Evolutionary conservation across 2,113 vertebrate species (phyloP).

Genomic region (Pelmatolapia mariae): DNA sequence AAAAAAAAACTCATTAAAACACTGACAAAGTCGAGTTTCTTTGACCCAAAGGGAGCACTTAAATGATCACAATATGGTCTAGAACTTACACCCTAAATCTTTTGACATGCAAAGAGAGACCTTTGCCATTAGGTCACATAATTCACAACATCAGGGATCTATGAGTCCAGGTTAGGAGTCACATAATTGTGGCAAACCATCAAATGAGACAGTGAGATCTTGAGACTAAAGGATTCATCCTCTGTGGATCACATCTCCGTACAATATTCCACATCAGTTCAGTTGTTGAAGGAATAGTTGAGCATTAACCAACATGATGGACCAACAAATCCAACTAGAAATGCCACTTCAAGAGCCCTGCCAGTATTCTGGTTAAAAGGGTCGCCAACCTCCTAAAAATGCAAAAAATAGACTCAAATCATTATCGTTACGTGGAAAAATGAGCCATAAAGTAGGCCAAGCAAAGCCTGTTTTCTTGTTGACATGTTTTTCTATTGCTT

Average conservation of each 20-base stretch:
- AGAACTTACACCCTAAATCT: neutral
- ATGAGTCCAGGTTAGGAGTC: neutral
- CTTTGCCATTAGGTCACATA: neutral
- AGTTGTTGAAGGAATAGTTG: neutral
- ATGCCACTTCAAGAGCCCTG: neutral
- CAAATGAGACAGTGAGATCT: neutral
- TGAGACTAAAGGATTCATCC: neutral
- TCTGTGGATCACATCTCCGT: neutral
- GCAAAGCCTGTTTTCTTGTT: slow-evolving; percentile 43
- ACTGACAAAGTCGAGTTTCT: neutral
- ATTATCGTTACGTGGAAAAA: slow-evolving; percentile 10
- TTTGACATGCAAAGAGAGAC: neutral
- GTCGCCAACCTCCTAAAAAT: neutral
- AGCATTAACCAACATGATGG: neutral
- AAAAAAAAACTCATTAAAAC: neutral
- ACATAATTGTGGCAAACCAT: neutral
- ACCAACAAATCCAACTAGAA: neutral
- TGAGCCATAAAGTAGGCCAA: slow-evolving; percentile 50
- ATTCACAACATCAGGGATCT: neutral
- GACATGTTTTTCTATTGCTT: slow-evolving; percentile 60
- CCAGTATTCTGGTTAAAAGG: neutral
- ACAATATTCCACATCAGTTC: neutral
- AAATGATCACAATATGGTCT: neutral
- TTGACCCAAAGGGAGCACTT: neutral
- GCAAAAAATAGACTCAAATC: neutral